Evolutionary conservation across 2,888 invertebrate species (phyloP).

Genomic region (Sesamia inferens): DNA sequence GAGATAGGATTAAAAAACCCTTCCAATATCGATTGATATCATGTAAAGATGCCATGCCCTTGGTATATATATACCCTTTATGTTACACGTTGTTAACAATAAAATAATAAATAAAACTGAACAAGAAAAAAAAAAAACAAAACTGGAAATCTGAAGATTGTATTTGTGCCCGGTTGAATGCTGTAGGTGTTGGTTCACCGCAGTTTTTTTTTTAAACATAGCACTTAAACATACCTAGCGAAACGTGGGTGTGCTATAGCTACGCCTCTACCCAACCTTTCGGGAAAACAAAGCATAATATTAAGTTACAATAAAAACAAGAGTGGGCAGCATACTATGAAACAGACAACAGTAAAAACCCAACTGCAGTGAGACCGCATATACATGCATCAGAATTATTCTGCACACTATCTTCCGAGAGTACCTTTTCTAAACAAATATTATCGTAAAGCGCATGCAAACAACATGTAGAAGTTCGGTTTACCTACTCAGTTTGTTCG

Average conservation of each 20-base stretch:
- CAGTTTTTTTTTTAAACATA: background rate
- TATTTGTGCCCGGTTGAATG: background rate
- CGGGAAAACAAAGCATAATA: background rate
- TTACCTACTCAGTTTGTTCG: slow-evolving; percentile 90
- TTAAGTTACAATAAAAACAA: too few relatives aligned
- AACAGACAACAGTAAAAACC: background rate
- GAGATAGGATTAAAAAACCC: too few relatives aligned
- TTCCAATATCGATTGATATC: too few relatives aligned
- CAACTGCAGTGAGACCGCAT: background rate
- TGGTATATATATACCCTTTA: too few relatives aligned
- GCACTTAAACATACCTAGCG: background rate
- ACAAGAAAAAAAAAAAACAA: background rate
- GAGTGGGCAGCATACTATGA: background rate
- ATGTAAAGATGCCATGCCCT: too few relatives aligned
- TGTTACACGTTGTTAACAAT: too few relatives aligned
- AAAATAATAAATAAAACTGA: background rate
- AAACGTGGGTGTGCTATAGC: background rate
- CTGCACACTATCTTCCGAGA: background rate
- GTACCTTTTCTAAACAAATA: slow-evolving; percentile 10
- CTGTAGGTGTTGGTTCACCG: background rate
- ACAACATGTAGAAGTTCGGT: slow-evolving; percentile 85
- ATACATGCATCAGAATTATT: background rate
- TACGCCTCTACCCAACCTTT: background rate
- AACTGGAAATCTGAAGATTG: background rate
- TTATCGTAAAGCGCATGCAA: slow-evolving; percentile 72